Base-by-base conservation (phyloP, 2,888 invertebrate genomes). In the Eremobia ochroleuca region DNA sequence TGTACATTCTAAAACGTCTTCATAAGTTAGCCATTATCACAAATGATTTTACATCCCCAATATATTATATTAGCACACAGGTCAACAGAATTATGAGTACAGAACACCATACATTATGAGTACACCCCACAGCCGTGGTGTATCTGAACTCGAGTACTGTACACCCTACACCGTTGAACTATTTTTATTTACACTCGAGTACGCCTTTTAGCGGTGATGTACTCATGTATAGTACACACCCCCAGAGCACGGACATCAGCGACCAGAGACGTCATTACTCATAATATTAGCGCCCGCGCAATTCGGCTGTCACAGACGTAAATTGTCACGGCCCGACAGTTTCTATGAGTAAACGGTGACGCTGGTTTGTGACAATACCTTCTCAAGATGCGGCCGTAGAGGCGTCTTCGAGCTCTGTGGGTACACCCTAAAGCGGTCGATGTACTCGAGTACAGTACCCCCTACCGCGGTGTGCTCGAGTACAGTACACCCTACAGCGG, bases 51-150 rank as follows among this genome's bases (percentile, higher is more conserved):
- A 28, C 34, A 13, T 18, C 11, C 73, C 58, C 25, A 28, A 43
- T 28, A 15, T 43, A 59, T 49, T 28, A 15, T 43, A 59, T 49
- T 28, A 79, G 49, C 40, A 49, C 64, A 72, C n/a, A 2, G 79
- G 71, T 77, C 5, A 77, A 55, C 55, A n/a, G 49, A 72, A 40
- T 55, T 40, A 34, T 37, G 43, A 46, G 46, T 31, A 62, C 15
- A 31, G 37, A 31, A 64, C 52, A 61, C 28, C 21, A n/a, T 18
- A 74, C 21, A 70, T 31, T 52, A 18, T 1, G n/a, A 21, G 58
- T 73, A 73, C 73, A 37, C 37, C 18, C 18, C 46, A 46, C 58
- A 37, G 34, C 21, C 6, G n/a, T 46, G 11, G 21, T 43, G n/a
- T 31, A 40, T 28, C 15, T 72, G 25, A 25, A 67, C 15, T 40